Evolutionary conservation across 2,888 invertebrate genomes (phyloP).

Genomic region (Tinea semifulvella): DNA sequence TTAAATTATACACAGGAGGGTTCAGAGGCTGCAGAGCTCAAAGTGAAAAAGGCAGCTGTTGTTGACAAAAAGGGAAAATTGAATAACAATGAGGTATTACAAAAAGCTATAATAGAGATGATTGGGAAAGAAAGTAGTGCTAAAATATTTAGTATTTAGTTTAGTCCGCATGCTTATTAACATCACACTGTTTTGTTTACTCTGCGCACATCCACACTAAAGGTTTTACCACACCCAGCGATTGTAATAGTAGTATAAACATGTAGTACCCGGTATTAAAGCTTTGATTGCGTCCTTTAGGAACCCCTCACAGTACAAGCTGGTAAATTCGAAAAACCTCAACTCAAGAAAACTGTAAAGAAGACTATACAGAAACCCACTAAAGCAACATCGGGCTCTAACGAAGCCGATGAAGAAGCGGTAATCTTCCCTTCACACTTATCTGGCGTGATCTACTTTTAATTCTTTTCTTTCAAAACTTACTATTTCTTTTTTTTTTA

Average conservation of each 20-base stretch:
- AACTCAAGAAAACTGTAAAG: slow-evolving; percentile 57
- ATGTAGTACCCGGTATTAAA: no score
- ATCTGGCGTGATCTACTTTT: slow-evolving; percentile 19
- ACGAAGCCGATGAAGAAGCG: slow-evolving; percentile 32
- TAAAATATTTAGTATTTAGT: neutral
- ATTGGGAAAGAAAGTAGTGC: slow-evolving; percentile 35
- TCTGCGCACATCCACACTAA: slow-evolving; percentile 1
- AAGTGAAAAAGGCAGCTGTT: slow-evolving; percentile 58
- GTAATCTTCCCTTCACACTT: no score
- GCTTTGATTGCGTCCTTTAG: slow-evolving; percentile 46
- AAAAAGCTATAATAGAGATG: slow-evolving; percentile 37
- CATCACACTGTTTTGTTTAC: slow-evolving; percentile 2
- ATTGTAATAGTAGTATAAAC: no score
- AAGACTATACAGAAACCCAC: slow-evolving; percentile 46
- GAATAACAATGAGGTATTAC: slow-evolving; percentile 48
- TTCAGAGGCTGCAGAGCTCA: slow-evolving; percentile 53
- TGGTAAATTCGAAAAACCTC: slow-evolving; percentile 58
- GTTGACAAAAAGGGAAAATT: slow-evolving; percentile 38
- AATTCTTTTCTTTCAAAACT: slow-evolving; percentile 16
- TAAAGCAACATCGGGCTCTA: slow-evolving; percentile 34
- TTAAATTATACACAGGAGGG: slow-evolving; percentile 38
- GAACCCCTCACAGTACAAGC: slow-evolving; percentile 52
- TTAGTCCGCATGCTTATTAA: slow-evolving; percentile 6
- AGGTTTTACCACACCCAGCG: neutral
- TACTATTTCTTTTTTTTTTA: slow-evolving; percentile 7